A percentile compares a stretch with the other conserved stretches of the same genome.
These are phyloP conservation scores for Aptenodytes patagonicus DNA, from an alignment of 2,113 vertebrate species.

Conservation along the genomic window DNA sequence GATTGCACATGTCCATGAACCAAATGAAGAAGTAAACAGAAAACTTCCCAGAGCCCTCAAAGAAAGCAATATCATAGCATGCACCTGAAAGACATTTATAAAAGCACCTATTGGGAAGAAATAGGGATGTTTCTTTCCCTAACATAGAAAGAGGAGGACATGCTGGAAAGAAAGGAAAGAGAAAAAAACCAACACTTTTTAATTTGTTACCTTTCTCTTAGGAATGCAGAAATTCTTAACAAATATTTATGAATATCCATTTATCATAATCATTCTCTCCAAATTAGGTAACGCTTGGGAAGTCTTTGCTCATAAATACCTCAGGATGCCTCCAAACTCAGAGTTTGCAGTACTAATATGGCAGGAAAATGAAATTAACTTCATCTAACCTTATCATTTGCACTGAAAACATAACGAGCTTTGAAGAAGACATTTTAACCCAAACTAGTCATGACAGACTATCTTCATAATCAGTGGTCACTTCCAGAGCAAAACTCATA, in stretches of 20 bases:
- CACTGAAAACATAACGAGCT: neutral
- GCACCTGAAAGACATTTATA: neutral
- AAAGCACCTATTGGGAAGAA: neutral
- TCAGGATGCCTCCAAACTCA: neutral
- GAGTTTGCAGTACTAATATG: neutral
- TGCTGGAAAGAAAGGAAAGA: neutral
- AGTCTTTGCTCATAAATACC: neutral
- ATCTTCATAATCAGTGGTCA: neutral
- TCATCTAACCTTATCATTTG: neutral
- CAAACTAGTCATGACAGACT: neutral
- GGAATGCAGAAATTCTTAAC: neutral
- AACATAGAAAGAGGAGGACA: neutral
- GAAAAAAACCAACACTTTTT: neutral
- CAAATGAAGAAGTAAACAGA: neutral
- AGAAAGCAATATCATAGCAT: neutral
- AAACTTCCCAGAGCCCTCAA: neutral
- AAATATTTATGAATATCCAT: neutral
- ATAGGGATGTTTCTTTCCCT: neutral
- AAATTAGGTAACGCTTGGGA: neutral
- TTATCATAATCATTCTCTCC: neutral
- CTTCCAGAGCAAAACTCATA: neutral
- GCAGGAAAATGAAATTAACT: neutral
- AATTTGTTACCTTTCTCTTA: neutral
- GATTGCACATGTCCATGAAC: neutral
- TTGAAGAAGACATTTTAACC: neutral